phyloP scores from a whole-genome alignment of 2,113 vertebrate genomes.

The Aphyosemion australe region DNA sequence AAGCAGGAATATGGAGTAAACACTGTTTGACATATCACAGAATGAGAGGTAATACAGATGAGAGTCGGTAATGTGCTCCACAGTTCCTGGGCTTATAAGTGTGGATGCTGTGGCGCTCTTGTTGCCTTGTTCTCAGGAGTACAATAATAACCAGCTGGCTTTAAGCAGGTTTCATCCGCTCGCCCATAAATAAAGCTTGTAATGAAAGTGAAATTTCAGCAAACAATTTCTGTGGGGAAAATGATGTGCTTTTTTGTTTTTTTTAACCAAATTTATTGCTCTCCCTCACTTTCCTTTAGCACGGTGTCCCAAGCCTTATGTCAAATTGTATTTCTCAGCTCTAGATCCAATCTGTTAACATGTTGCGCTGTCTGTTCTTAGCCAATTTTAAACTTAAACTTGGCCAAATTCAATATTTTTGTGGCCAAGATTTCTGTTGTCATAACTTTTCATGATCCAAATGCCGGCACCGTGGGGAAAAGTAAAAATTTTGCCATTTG shows the following conservation, averaged over 20 bases:
- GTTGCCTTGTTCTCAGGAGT: conserved; percentile 25
- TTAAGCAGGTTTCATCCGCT: conserved; percentile 38
- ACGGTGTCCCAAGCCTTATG: neutral
- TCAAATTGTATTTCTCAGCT: neutral
- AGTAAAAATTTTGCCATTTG: too few relatives aligned
- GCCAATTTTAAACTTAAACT: too few relatives aligned
- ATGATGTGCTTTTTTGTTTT: neutral
- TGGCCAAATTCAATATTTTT: too few relatives aligned
- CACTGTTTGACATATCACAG: conserved; percentile 51
- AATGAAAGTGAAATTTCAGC: conserved; percentile 34
- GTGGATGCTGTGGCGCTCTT: conserved; percentile 3
- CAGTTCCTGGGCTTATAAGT: conserved; percentile 21
- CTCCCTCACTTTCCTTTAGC: neutral
- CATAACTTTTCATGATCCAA: too few relatives aligned
- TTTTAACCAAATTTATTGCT: neutral
- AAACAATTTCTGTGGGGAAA: conserved; percentile 6
- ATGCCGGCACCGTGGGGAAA: too few relatives aligned
- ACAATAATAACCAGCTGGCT: conserved; percentile 32
- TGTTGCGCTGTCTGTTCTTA: too few relatives aligned
- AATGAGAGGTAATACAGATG: conserved; percentile 44
- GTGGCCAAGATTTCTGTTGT: too few relatives aligned
- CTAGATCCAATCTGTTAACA: too few relatives aligned
- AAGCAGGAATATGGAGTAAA: conserved; percentile 59
- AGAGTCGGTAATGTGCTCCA: conserved; percentile 26
- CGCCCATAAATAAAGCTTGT: conserved; percentile 26